Conservation (phyloP, 2,888 invertebrate genomes). For the Nowickia ferox region DNA sequence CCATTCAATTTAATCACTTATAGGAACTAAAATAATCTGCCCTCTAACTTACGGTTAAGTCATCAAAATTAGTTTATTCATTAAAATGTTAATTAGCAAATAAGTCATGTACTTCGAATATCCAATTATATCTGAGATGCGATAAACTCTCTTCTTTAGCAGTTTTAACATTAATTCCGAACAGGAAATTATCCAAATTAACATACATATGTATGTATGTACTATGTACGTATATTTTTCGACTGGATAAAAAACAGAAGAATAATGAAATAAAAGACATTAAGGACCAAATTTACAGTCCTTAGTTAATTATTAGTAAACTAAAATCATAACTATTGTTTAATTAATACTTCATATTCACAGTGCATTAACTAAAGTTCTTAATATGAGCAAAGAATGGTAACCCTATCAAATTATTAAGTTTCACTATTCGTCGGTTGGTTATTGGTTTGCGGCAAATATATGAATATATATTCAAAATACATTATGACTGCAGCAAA, state of each 20-base stretch:
- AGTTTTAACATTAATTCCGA: not conserved
- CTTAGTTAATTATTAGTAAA: too few species aligned
- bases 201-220: not conserved
- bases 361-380: too few species aligned
- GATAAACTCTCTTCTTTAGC: not conserved
- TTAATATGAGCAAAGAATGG: too few species aligned
- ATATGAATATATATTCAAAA: too few species aligned
- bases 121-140: conserved; percentile 9
- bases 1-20: not conserved
- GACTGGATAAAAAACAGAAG: not conserved
- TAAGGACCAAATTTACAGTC: too few species aligned
- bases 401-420: too few species aligned
- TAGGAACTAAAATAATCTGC: not conserved
- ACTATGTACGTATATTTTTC: not conserved
- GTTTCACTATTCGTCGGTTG: too few species aligned
- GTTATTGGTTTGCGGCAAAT: too few species aligned
- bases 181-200: conserved; percentile 5
- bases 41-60: not conserved
- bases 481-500: too few species aligned
- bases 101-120: conserved; percentile 20
- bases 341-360: too few species aligned
- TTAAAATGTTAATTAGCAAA: conserved; percentile 43
- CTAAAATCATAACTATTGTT: too few species aligned
- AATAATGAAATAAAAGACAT: not conserved
- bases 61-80: conserved; percentile 38